Evolutionary conservation across 2,113 vertebrate genomes (phyloP).

Genomic region (Dendropsophus ebraccatus): DNA sequence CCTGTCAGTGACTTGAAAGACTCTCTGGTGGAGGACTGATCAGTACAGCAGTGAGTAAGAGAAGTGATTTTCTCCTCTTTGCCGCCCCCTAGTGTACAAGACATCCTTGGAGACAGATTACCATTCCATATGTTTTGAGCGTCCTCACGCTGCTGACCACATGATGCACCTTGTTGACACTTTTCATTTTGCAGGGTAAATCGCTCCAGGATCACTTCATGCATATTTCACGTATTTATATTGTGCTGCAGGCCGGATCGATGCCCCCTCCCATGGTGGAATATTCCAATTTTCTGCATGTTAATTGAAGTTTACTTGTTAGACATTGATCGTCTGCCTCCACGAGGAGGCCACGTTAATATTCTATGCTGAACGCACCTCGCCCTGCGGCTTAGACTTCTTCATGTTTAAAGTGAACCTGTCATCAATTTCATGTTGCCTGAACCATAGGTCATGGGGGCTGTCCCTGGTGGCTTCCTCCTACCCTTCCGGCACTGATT

Average conservation of each 20-base stretch:
- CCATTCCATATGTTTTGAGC: background rate
- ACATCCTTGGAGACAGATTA: background rate
- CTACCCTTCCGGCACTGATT: no score
- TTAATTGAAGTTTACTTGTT: constrained; percentile 20
- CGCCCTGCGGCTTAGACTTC: no score
- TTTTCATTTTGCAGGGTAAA: background rate
- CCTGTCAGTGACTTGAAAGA: no score
- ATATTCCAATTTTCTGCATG: constrained; percentile 26
- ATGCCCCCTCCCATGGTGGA: background rate
- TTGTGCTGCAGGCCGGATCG: background rate
- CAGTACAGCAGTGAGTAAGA: no score
- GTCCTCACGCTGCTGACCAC: background rate
- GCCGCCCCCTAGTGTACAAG: no score
- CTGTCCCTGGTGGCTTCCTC: no score
- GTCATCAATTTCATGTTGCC: no score
- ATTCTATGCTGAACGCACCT: background rate
- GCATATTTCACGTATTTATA: constrained; percentile 4
- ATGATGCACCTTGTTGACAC: background rate
- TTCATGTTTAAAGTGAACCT: no score
- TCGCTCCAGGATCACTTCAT: background rate
- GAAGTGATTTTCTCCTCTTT: no score
- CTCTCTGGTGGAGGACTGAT: no score
- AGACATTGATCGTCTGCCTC: constrained; percentile 3
- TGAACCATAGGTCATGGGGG: no score
- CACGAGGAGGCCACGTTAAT: background rate